Base-by-base conservation (phyloP, 1,140 invertebrate genomes). In the Apis laboriosa region DNA sequence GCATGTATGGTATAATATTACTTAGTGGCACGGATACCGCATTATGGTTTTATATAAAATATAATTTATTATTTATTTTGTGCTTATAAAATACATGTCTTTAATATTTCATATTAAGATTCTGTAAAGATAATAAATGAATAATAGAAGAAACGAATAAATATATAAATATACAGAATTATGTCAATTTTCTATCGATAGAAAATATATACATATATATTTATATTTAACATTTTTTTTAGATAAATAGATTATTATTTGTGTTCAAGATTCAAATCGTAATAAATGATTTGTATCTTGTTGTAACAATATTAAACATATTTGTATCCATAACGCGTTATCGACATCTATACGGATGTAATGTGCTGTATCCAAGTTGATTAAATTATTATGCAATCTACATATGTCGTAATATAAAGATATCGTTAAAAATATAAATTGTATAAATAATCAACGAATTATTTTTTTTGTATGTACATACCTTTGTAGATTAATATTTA, bases 291-390 rank as follows among this genome's bases (percentile, higher is more conserved):
- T 53, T 67, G 53, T 34, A 58, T 58, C 71, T 43, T 51, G 58
- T 28, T 12, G 4, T 55, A 67, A 68, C 17, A 51, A 19, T n/a
- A 19, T 19, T 53, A 61, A 55, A 53, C 15, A 51, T 17, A 17
- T 19, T 24, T 53, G 11, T 63, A n/a, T 64, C 3, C 24, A 21
- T 24, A 34, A 56, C 13, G 11, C 56, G 51, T 83, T 83, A 83
- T 83, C 81, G 28, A 58, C 19, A 72, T 64, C 9, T 56, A 17
- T 63, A 51, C 81, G 76, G 81, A 83, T 83, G 81, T 77, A 67
- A 76, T 78, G 49, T 64, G 49, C 8, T 49, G n/a, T 43, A 77
- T 63, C 28, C 53, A 81, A 67, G 21, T 75, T 67, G n/a, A 1
- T 81, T 28, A 67, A 66, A n/a, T 43, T 56, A 49, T 67, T 56